These are phyloP conservation scores for Leucosticte australis DNA, from an alignment of 2,113 vertebrate genomes.

Conservation along the genomic window DNA sequence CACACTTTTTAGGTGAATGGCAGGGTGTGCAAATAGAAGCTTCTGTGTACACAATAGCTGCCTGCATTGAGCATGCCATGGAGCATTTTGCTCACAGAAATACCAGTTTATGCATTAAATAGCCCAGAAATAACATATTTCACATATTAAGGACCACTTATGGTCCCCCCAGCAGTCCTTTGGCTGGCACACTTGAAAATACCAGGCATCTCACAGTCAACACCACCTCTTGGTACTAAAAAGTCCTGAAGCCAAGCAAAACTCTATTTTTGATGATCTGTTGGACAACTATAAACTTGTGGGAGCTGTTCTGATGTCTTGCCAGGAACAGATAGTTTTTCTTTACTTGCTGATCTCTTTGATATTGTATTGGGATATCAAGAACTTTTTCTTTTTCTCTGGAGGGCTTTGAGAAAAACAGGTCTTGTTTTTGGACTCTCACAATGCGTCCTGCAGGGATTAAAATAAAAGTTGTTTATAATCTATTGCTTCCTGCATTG, in stretches of 20 bases:
- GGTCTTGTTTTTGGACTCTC: constrained; percentile 29
- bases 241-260: background rate
- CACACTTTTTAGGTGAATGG: background rate
- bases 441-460: constrained; percentile 21
- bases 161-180: background rate
- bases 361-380: constrained; percentile 53
- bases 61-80: accelerated
- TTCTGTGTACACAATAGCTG: background rate
- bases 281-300: constrained; percentile 39
- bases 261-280: constrained; percentile 23
- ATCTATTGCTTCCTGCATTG: constrained; percentile 62
- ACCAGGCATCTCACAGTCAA: background rate
- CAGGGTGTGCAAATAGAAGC: background rate
- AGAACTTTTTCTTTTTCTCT: constrained; percentile 16
- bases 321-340: constrained; percentile 59
- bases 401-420: constrained; percentile 40
- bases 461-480: constrained; percentile 65
- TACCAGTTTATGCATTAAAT: background rate
- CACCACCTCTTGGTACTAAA: constrained; percentile 21
- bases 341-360: constrained; percentile 53
- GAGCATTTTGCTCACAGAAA: background rate
- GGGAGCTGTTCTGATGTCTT: constrained; percentile 50
- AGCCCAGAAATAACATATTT: background rate
- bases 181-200: constrained; percentile 21
- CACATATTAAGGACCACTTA: background rate